Evolutionary conservation across 2,113 vertebrate species (phyloP).

Genomic region (Burhinus bistriatus): DNA sequence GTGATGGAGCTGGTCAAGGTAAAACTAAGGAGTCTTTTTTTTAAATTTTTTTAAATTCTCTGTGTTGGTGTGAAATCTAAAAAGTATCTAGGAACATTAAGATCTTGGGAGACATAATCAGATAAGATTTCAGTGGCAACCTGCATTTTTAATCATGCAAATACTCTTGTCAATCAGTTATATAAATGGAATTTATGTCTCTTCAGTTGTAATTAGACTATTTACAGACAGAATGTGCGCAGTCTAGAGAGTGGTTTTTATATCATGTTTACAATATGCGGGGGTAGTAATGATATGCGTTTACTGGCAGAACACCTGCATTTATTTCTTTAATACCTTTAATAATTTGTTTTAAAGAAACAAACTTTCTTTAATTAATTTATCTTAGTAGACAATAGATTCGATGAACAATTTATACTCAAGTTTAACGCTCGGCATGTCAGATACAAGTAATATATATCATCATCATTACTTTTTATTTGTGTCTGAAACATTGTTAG

Average conservation of each 20-base stretch:
- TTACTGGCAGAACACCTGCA: not conserved
- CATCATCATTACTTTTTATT: not conserved
- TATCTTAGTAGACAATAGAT: not conserved
- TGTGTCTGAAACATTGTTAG: not conserved
- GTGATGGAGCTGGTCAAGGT: slow-evolving; percentile 99
- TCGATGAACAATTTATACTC: not conserved
- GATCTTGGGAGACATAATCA: not conserved
- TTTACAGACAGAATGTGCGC: not conserved
- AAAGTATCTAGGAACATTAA: not conserved
- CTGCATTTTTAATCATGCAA: not conserved
- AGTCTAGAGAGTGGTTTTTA: not conserved
- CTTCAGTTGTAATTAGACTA: not conserved
- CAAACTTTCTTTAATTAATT: not conserved
- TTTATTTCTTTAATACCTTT: not conserved
- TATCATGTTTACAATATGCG: not conserved
- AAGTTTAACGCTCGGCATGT: not conserved
- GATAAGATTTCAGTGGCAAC: not conserved
- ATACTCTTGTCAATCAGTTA: not conserved
- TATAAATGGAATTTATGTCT: not conserved
- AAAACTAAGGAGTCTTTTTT: not conserved
- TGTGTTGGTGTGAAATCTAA: not conserved
- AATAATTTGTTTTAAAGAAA: not conserved
- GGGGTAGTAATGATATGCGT: not conserved
- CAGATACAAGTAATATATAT: not conserved
- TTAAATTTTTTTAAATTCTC: not conserved